Evolutionary conservation across 2,797 vertebrate genomes (phyloP), one percentile per base, ranked within the genome.

Genomic region (Aphelocoma californica): DNA sequence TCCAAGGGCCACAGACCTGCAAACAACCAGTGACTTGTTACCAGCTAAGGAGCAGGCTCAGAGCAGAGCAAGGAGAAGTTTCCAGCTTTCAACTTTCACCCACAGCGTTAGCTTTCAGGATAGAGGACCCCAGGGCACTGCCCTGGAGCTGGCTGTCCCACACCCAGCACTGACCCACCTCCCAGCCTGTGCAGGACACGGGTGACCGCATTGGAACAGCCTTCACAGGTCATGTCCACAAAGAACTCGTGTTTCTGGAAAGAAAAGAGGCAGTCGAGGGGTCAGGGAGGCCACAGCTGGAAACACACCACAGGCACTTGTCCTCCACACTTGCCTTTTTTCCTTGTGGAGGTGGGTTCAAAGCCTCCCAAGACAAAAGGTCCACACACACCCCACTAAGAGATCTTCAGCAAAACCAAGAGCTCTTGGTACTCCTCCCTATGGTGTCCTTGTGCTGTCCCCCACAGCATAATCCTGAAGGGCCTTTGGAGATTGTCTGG

Each of bases 191-290:
- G 98, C 93, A 99, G 99, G 71, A 99, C 97, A 25, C 98, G 98
- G 61, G 98, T 98, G 13, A 99, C 98, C 0, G 99, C 99, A 3
- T 98, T 98, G 18, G 99, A 99, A 38, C 99, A 99, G 75, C 99
- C 99, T 82, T 98, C 98, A 42, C 99, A 99, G 28, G 99, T 99
- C 99, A 99, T 99, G 72, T 98, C 99, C 92, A 99, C 99, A 9
- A 98, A 98, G 95, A 99, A 99, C 97, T 99, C 99, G 97, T 99
- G 98, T 85, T 98, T 99, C 99, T 99, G 98, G 66, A 97, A 97
- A 73, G 38, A 53, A 97, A 97, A 74, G 42, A 64, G 50, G 70
- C 89, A 67, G 32, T 69, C 0, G 2, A 65, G 23, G 34, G 45
- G 26, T 95, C 40, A 94, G 44, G 70, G 23, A 71, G 25, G 17